phyloP scores from a whole-genome alignment of 2,888 invertebrate genomes.

The Sesamia inferens region DNA sequence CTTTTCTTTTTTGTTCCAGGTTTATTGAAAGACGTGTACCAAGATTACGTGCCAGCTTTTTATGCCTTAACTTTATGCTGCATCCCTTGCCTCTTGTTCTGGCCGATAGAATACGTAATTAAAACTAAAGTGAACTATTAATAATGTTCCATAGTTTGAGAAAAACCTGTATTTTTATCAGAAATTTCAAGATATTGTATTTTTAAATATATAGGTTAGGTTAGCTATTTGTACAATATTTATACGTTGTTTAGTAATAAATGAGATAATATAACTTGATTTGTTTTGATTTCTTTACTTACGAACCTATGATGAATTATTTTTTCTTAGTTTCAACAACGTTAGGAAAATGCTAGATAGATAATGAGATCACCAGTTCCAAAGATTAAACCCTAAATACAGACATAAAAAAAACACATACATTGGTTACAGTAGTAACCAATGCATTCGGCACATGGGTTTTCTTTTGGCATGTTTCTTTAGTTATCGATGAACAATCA shows the following conservation, averaged over 20 bases:
- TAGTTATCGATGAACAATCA: no score
- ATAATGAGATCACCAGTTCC: no score
- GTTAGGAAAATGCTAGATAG: no score
- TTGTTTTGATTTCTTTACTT: conserved; percentile 29
- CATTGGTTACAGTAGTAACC: no score
- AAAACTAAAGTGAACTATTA: conserved; percentile 50
- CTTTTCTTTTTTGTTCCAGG: conserved; percentile 70
- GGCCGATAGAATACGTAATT: conserved; percentile 79
- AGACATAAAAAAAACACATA: no score
- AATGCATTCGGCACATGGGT: no score
- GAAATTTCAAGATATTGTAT: neutral
- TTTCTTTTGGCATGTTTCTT: no score
- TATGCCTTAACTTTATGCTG: conserved; percentile 81
- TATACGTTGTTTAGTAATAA: conserved; percentile 26
- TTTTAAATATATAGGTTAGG: conserved; percentile 18
- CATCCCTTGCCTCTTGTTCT: conserved; percentile 79
- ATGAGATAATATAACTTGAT: conserved; percentile 6
- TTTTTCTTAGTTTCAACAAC: neutral
- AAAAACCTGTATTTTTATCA: neutral
- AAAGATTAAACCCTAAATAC: no score
- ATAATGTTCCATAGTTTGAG: neutral
- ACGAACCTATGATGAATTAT: neutral
- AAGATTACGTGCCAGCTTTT: conserved; percentile 82
- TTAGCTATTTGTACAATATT: conserved; percentile 12
- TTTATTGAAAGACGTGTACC: conserved; percentile 78